phyloP scores from a whole-genome alignment of 2,888 invertebrate genomes.

The Drosophila neotestacea region DNA sequence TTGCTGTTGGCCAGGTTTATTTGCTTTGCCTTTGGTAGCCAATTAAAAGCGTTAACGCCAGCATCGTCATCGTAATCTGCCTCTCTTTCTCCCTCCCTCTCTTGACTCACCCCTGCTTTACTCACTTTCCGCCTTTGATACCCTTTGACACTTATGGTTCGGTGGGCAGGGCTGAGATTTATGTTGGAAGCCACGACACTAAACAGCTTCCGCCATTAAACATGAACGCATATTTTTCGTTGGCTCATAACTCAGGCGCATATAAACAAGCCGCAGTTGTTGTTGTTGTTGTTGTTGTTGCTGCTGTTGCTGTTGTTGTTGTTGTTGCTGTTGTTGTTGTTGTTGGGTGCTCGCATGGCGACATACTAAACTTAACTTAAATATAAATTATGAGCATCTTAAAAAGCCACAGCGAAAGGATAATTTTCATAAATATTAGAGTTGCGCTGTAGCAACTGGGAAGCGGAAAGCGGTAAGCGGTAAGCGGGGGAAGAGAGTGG shows the following conservation, averaged over 20 bases:
- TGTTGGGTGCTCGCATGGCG: constrained; percentile 62
- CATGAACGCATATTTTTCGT: constrained; percentile 68
- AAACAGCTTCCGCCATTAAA: constrained; percentile 81
- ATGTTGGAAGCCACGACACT: constrained; percentile 73
- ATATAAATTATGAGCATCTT: constrained; percentile 82
- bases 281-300: constrained; percentile 8
- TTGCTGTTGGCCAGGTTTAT: constrained; percentile 45
- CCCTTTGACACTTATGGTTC: constrained; percentile 45
- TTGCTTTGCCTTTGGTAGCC: constrained; percentile 57
- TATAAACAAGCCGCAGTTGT: constrained; percentile 43
- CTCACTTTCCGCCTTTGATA: constrained; percentile 27
- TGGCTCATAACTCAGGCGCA: constrained; percentile 62
- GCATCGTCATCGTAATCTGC: constrained; percentile 1
- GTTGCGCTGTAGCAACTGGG: constrained; percentile 43
- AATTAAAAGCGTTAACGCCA: constrained; percentile 62
- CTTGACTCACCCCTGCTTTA: neutral
- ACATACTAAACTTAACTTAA: constrained; percentile 77
- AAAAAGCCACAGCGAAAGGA: constrained; percentile 80
- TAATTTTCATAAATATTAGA: constrained; percentile 80
- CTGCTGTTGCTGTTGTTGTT: constrained; percentile 15
- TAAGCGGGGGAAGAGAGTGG: neutral
- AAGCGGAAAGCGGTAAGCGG: neutral
- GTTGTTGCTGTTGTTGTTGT: constrained; percentile 30
- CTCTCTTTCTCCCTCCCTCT: neutral
- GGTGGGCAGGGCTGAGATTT: constrained; percentile 58